These are phyloP conservation scores for Priapulus caudatus DNA, from an alignment of 2,888 invertebrate genomes.

Conservation along the genomic window DNA sequence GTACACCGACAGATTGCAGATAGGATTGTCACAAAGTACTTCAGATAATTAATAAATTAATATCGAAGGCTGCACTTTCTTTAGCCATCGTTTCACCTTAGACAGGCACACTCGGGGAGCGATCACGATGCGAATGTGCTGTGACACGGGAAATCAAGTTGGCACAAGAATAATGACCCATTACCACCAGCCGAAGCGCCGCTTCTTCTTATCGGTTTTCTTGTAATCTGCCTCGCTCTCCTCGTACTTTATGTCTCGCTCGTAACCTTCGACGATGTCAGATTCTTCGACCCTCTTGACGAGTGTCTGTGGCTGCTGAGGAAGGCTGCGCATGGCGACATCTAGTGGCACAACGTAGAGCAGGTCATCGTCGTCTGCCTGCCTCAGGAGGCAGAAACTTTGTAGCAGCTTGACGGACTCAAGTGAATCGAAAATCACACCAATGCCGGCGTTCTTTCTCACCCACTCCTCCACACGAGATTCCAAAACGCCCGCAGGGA, in stretches of 20 bases:
- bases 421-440: slow-evolving; percentile 27
- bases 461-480: slow-evolving; percentile 30
- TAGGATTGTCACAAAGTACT: too few species aligned
- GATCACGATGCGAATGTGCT: too few species aligned
- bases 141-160: too few species aligned
- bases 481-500: slow-evolving; percentile 26
- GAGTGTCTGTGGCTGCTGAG: slow-evolving; percentile 27
- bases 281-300: slow-evolving; percentile 28
- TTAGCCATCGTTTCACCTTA: too few species aligned
- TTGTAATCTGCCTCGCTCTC: slow-evolving; percentile 31
- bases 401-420: slow-evolving; percentile 24
- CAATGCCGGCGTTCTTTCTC: slow-evolving; percentile 23
- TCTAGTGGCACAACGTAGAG: slow-evolving; percentile 31
- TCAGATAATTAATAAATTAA: too few species aligned
- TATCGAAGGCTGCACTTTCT: too few species aligned
- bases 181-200: slow-evolving; percentile 31
- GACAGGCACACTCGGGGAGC: too few species aligned
- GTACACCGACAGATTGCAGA: too few species aligned
- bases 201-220: slow-evolving; percentile 26
- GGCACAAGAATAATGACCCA: too few species aligned
- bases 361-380: slow-evolving; percentile 22
- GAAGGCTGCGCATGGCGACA: slow-evolving; percentile 30
- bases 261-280: slow-evolving; percentile 33
- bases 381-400: neutral
- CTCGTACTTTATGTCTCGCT: slow-evolving; percentile 28